Base-by-base conservation (phyloP, 2,113 vertebrate genomes). In the Dipodomys ordii region DNA sequence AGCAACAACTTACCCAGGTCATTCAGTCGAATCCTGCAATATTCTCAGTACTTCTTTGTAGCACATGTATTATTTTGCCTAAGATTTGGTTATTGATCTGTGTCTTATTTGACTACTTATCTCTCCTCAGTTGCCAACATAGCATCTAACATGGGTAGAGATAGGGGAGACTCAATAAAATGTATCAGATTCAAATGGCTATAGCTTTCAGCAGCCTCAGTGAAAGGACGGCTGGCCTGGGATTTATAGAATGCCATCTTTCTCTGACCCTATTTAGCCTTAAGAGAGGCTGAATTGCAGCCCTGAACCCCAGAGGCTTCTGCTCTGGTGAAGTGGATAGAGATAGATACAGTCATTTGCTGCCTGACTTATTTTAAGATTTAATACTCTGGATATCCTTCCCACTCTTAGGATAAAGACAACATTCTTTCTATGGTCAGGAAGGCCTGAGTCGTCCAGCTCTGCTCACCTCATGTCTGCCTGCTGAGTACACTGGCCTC, bases 111-210 rank as follows among this genome's bases (percentile, higher is more conserved):
- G 69, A 87, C 39, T 90, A 10, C 28, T 77, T 84, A 13, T 19
- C 16, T 87, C 44, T 90, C 19, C 18, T n/a, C 27, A 89, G 84
- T 27, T 72, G 62, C 44, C 32, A 71, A 11, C 18, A 22, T 1
- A 22, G 32, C 7, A 46, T 57, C 72, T 72, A 23, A 9, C 5
- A 23, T 49, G n/a, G 35, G 3, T 84, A 15, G 49, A 39, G 28
- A 23, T 28, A 3, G 35, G 27, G 18, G 16, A 13, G 46, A 77
- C 46, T 68, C 71, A 68, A 20, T 80, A 87, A 79, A 57, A 44
- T 9, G 44, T 89, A 32, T 72, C 72, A 73, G 69, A 84, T 88
- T 93, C 74, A 90, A 85, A 78, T 85, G 32, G 19, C 23, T 22
- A 3, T 65, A 83, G 46, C 19, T 3, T 30, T 71, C 67, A 49